Conservation (phyloP, 2,113 vertebrate species). For the Rostratula benghalensis region DNA sequence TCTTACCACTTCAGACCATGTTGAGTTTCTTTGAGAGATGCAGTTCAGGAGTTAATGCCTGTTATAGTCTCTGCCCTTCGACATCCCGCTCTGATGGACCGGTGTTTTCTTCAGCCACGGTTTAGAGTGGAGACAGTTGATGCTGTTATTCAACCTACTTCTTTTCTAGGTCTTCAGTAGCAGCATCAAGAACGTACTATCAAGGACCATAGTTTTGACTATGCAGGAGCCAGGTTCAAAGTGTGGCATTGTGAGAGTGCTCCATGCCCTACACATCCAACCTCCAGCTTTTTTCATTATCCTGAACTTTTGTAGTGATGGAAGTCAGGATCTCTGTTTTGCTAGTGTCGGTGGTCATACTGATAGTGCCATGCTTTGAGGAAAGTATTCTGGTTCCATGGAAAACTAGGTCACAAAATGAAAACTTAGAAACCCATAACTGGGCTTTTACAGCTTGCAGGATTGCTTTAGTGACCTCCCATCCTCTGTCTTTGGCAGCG, state of each 20-base stretch:
- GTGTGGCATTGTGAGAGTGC: background rate
- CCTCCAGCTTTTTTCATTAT: background rate
- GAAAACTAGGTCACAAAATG: background rate
- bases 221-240: background rate
- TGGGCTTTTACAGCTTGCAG: background rate
- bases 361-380: background rate
- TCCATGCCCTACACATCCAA: background rate
- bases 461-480: background rate
- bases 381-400: background rate
- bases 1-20: background rate
- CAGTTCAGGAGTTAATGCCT: background rate
- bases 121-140: background rate
- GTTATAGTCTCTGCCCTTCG: background rate
- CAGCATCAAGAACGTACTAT: background rate
- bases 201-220: background rate
- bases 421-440: background rate
- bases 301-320: background rate
- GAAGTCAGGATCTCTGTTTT: background rate
- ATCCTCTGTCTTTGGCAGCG: background rate
- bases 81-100: rapidly evolving
- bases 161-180: background rate
- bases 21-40: background rate
- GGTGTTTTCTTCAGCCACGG: background rate
- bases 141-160: background rate
- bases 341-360: background rate